Percentiles rank a stretch among this genome's conserved stretches.
These are phyloP conservation scores for Rhogogaster chlorosoma DNA, from an alignment of 2,888 invertebrate species.

Conservation along the genomic window DNA sequence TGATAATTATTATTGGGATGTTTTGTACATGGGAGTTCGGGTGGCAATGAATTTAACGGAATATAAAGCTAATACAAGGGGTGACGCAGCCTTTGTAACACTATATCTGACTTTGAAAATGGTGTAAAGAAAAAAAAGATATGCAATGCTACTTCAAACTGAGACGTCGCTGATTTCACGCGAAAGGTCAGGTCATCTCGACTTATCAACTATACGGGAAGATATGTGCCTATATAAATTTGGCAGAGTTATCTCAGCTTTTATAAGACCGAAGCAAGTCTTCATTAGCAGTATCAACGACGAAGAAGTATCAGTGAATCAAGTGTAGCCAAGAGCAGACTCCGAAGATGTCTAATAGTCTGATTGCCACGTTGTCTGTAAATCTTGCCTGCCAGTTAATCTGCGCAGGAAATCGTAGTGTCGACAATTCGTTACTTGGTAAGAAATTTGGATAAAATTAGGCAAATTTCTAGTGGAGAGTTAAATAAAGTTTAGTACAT, in stretches of 20 bases:
- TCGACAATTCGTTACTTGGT: background rate
- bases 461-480: no score
- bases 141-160: background rate
- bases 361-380: background rate
- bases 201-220: background rate
- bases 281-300: background rate
- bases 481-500: background rate
- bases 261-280: background rate
- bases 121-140: background rate
- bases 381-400: conserved; percentile 17
- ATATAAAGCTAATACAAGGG: no score
- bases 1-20: no score
- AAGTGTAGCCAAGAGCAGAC: background rate
- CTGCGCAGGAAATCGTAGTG: background rate
- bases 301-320: background rate
- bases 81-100: no score
- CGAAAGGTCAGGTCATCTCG: background rate
- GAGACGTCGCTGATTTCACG: background rate
- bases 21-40: no score
- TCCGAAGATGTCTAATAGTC: background rate
- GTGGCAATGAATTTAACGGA: no score
- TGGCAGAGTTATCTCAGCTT: background rate
- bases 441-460: background rate
- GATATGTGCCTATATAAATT: background rate
- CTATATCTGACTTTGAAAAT: no score